Evolutionary conservation across 1,140 invertebrate species (phyloP), one percentile per base, ranked within the genome.

Genomic region (Thrips palmi): DNA sequence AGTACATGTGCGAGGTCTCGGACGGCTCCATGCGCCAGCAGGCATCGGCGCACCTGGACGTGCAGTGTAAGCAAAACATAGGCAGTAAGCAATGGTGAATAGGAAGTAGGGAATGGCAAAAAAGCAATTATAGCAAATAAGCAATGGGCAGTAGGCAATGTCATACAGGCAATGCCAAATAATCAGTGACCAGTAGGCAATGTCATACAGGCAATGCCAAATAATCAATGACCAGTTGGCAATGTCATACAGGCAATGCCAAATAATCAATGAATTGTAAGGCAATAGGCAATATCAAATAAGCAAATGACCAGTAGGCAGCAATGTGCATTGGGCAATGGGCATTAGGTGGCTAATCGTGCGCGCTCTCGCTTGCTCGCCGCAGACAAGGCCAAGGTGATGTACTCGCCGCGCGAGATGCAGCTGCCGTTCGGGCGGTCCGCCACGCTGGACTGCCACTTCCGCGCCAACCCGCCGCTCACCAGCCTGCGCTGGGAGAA

Each of bases 401-500:
- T 87, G 42, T 88, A 81, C 53, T 81, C 87, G 30, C 87, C 85
- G 14, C 70, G 71, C 25, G 77, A 89, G 54, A 73, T 92, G 20
- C 86, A 79, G 50, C 68, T 94, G 39, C 81, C 88, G 0, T 77
- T 75, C 45, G 85, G 88, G n/a, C 75, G 84, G 48, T 71, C 78
- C n/a, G 86, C 84, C 11, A 71, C 87, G 25, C 65, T 96, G 25
- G 82, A 89, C 55, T 96, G 91, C 55, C 82, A 88, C 51, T 87
- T 91, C 47, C 71, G 85, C 47, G 81, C 88, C 0, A 94, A 93
- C 64, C 92, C 91, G 12, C 80, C 86, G 2, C 61, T 93, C 37
- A 84, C 81, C n/a, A 85, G 87, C 53, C 63, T 93, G 15, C 73
- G 82, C 33, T 96, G 92, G 91, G 85, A 86, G 52, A 88, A 91